A percentile compares a stretch with the other conserved stretches of the same genome.
phyloP scores from a whole-genome alignment of 2,113 vertebrate genomes.

The Oryzias curvinotus region DNA sequence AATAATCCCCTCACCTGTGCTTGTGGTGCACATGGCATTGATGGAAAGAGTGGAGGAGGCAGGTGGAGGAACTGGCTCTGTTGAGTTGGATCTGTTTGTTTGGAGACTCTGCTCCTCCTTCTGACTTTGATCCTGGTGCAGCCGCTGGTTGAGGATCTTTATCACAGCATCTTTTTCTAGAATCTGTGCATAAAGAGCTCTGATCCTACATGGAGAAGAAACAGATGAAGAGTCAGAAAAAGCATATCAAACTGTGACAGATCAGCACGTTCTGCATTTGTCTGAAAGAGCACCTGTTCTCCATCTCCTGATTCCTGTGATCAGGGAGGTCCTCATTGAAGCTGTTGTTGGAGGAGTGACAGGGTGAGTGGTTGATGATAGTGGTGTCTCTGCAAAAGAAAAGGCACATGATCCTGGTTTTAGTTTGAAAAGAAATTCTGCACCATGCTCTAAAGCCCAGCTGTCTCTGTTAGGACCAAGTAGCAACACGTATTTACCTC shows the following conservation, averaged over 20 bases:
- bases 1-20: slow-evolving; percentile 62
- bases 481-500: slow-evolving; percentile 59
- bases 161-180: slow-evolving; percentile 96
- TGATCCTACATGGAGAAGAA: slow-evolving; percentile 77
- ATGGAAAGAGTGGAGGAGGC: slow-evolving; percentile 91
- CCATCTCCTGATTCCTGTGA: slow-evolving; percentile 97
- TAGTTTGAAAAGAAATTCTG: slow-evolving; percentile 1
- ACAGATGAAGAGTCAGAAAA: slow-evolving; percentile 1
- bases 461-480: not conserved
- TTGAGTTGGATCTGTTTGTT: slow-evolving; percentile 41
- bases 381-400: slow-evolving; percentile 85
- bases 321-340: slow-evolving; percentile 92
- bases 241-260: not conserved
- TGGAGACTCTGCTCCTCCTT: slow-evolving; percentile 55
- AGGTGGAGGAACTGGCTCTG: slow-evolving; percentile 73
- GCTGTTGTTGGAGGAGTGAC: slow-evolving; percentile 93
- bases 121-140: slow-evolving; percentile 84
- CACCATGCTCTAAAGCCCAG: not conserved
- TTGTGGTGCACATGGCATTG: slow-evolving; percentile 51
- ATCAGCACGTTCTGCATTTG: too few relatives aligned
- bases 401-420: not conserved
- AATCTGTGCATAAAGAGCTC: slow-evolving; percentile 93
- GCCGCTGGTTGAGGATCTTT: slow-evolving; percentile 93
- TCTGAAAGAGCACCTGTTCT: slow-evolving; percentile 83
- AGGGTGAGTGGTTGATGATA: slow-evolving; percentile 95